A percentile compares a stretch with the other conserved stretches of the same genome.
Evolutionary conservation across 1,140 invertebrate species (phyloP).

Genomic region (Zophobas atratus): DNA sequence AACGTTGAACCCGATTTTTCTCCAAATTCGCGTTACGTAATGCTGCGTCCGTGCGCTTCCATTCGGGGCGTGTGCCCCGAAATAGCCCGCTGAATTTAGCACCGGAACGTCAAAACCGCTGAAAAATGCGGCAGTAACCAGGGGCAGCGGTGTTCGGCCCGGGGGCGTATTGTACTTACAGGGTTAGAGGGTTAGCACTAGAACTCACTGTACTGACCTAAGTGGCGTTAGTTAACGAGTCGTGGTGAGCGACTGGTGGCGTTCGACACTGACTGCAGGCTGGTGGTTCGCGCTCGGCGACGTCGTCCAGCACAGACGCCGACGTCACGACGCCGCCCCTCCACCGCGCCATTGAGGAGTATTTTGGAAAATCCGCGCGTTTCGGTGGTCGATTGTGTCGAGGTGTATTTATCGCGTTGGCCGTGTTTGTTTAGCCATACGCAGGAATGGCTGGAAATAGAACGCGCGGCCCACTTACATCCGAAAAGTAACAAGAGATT

Average conservation of each 20-base stretch:
- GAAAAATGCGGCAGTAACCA: not conserved
- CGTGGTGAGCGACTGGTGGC: slow-evolving; percentile 63
- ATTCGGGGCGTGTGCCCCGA: not conserved
- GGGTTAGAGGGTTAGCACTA: slow-evolving; percentile 4
- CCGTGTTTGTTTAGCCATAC: slow-evolving; percentile 42
- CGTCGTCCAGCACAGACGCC: slow-evolving; percentile 55
- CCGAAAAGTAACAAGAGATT: slow-evolving; percentile 6
- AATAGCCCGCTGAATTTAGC: slow-evolving; percentile 46
- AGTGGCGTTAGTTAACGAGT: slow-evolving; percentile 63
- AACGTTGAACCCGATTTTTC: slow-evolving; percentile 2
- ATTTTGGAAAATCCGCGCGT: slow-evolving; percentile 46
- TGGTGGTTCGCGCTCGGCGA: slow-evolving; percentile 52
- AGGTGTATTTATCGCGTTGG: slow-evolving; percentile 34
- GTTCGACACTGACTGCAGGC: slow-evolving; percentile 63
- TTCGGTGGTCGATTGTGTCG: slow-evolving; percentile 42
- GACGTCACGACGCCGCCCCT: slow-evolving; percentile 45
- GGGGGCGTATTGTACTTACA: not conserved
- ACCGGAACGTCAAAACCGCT: not conserved
- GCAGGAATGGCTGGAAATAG: slow-evolving; percentile 33
- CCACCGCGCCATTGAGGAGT: slow-evolving; percentile 48
- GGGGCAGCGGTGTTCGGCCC: too few relatives aligned
- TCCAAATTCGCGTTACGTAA: slow-evolving; percentile 9
- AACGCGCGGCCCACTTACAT: slow-evolving; percentile 33
- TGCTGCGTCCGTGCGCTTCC: not conserved
- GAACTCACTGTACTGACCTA: slow-evolving; percentile 61